Percentiles rank a stretch among this genome's conserved stretches.
Conservation (phyloP, 2,888 invertebrate genomes). For the Sicus ferrugineus region DNA sequence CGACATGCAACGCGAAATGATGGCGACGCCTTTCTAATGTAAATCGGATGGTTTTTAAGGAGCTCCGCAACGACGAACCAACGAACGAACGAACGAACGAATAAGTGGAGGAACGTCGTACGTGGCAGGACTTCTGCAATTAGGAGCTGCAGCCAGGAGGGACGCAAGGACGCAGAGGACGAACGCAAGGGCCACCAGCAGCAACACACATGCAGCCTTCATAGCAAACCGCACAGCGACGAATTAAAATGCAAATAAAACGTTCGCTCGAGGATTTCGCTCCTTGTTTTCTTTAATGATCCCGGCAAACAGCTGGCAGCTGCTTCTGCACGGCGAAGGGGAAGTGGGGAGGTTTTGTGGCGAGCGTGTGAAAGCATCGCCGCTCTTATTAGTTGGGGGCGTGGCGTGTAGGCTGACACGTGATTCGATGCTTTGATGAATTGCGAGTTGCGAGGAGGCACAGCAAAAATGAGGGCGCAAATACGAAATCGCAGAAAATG, state of each 20-base stretch:
- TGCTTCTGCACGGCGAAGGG: too few species aligned
- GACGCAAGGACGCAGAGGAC: background rate
- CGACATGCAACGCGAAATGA: slow-evolving; percentile 2
- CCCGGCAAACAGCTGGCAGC: slow-evolving; percentile 15
- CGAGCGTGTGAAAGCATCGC: slow-evolving; percentile 15
- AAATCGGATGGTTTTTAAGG: background rate
- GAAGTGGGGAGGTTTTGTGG: too few species aligned
- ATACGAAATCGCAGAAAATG: background rate
- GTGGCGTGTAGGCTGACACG: slow-evolving; percentile 25
- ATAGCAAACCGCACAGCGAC: background rate
- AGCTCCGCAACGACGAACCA: background rate
- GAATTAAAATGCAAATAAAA: slow-evolving; percentile 34
- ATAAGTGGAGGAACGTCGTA: background rate
- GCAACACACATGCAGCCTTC: background rate
- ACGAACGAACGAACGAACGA: background rate
- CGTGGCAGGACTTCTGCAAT: slow-evolving; percentile 3
- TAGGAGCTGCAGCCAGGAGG: background rate
- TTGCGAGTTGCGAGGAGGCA: slow-evolving; percentile 1
- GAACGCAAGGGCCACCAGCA: background rate
- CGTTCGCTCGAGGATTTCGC: slow-evolving; percentile 3
- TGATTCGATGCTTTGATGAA: slow-evolving; percentile 25
- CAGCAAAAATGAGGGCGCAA: background rate
- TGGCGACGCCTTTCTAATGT: slow-evolving; percentile 18
- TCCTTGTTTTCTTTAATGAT: slow-evolving; percentile 22
- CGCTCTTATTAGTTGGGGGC: slow-evolving; percentile 7